These are phyloP conservation scores for Enoplosus armatus DNA, from an alignment of 2,797 vertebrate species.

Conservation along the genomic window DNA sequence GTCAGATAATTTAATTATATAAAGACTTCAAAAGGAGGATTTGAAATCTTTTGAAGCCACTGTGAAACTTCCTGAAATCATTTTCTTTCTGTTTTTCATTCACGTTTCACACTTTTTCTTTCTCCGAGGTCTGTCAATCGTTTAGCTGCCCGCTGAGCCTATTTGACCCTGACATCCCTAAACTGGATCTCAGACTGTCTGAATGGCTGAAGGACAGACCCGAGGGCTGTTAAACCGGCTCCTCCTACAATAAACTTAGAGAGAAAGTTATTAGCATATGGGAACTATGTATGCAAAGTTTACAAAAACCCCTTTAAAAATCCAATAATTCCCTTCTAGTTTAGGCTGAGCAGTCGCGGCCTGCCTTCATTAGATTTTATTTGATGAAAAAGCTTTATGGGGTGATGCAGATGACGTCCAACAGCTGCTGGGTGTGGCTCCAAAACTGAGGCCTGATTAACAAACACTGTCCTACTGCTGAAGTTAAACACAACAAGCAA, in stretches of 20 bases:
- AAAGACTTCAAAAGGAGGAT: not conserved
- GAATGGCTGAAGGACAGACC: slow-evolving; percentile 27
- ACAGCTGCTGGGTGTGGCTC: slow-evolving; percentile 12
- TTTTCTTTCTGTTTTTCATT: not conserved
- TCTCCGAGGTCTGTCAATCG: slow-evolving; percentile 49
- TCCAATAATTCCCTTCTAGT: not conserved
- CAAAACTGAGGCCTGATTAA: slow-evolving; percentile 13
- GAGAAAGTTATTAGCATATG: slow-evolving; percentile 6
- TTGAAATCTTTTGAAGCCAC: not conserved
- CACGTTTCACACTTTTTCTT: slow-evolving; percentile 36
- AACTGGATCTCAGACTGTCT: slow-evolving; percentile 38
- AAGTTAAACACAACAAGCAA: slow-evolving; percentile 1
- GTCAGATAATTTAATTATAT: no score
- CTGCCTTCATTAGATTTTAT: not conserved
- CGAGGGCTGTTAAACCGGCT: slow-evolving; percentile 31
- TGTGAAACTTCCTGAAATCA: not conserved
- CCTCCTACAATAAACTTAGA: not conserved
- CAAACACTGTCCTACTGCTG: not conserved
- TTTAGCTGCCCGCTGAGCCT: slow-evolving; percentile 63
- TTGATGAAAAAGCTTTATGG: not conserved
- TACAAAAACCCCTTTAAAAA: not conserved
- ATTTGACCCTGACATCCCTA: slow-evolving; percentile 72
- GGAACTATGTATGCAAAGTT: not conserved
- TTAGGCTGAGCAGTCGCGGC: no score
- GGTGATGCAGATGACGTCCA: not conserved